Base-by-base conservation (phyloP, 2,888 invertebrate species). In the Meganola albula region DNA sequence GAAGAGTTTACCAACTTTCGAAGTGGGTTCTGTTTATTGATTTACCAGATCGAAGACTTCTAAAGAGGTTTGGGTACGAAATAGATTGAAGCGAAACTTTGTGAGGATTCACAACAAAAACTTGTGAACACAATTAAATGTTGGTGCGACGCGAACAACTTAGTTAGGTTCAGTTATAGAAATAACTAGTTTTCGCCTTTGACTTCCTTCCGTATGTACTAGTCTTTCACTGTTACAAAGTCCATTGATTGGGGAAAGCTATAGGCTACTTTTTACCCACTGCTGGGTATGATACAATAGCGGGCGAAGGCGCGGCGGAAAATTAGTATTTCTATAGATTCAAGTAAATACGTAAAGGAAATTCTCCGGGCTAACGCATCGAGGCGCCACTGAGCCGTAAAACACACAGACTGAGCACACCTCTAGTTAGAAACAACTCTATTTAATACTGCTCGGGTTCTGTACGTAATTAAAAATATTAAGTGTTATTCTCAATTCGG, bases 1-100 rank as follows among this genome's bases (percentile, higher is more conserved):
- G 55, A 63, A 63, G 68, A 70, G 67, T 69, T 70, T 62, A 55
- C 58, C 53, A 64, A 63, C 53, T 48, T 49, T 40, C 50, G 59
- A 63, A 73, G 66, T 70, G 61, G 60, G 67, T 66, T 68, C 54
- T 53, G 64, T 57, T 70, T 71, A 71, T 71, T 70, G 71, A 70
- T 71, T 70, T 70, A 65, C 61, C 53, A 59, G 58, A 57, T 53
- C 59, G 63, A 53, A 58, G 57, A 54, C 50, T 48, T 55, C 52
- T 62, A 64, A 67, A 64, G 63, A 66, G 66, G 64, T 65, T 65
- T 58, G 48, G 55, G 48, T 44, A 44, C 47, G 44, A 50, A 58
- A 61, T 53, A 59, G 60, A 62, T 57, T 59, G 55, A 44, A 55
- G 40, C 28, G 42, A 53, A 53, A 55, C 48, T 53, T 55, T 22